Evolutionary conservation across 2,113 vertebrate genomes (phyloP).

Genomic region (Macaca mulatta): DNA sequence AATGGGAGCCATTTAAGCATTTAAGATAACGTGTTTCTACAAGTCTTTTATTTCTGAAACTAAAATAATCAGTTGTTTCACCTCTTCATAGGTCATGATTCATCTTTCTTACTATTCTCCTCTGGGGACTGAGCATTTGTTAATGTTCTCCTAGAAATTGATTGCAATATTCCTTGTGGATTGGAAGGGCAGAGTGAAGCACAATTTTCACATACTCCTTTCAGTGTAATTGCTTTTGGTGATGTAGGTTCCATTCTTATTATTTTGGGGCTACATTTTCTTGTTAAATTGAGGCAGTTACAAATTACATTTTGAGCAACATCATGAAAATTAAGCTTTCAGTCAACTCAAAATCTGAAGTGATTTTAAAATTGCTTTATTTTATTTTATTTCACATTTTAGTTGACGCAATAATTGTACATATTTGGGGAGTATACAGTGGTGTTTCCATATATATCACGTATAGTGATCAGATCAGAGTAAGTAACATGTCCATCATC

Average conservation of each 20-base stretch:
- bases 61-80: neutral
- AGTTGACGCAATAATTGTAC: neutral
- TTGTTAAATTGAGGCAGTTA: neutral
- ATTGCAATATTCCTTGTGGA: neutral
- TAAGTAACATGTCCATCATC: neutral
- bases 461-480: neutral
- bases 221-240: neutral
- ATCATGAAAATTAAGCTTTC: neutral
- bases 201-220: neutral
- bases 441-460: neutral
- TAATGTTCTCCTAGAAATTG: neutral
- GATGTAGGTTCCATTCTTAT: neutral
- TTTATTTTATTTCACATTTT: neutral
- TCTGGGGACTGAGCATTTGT: neutral
- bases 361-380: neutral
- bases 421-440: neutral
- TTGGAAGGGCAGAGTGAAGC: neutral
- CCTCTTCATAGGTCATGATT: neutral
- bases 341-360: neutral
- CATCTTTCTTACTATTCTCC: neutral
- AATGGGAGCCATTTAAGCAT: neutral
- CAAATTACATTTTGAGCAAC: neutral
- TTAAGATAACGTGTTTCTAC: neutral
- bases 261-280: neutral
- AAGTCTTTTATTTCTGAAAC: neutral